Evolutionary conservation across 2,797 vertebrate genomes (phyloP), one percentile per base, ranked within the genome.

Genomic region (Micrastur ruficollis): DNA sequence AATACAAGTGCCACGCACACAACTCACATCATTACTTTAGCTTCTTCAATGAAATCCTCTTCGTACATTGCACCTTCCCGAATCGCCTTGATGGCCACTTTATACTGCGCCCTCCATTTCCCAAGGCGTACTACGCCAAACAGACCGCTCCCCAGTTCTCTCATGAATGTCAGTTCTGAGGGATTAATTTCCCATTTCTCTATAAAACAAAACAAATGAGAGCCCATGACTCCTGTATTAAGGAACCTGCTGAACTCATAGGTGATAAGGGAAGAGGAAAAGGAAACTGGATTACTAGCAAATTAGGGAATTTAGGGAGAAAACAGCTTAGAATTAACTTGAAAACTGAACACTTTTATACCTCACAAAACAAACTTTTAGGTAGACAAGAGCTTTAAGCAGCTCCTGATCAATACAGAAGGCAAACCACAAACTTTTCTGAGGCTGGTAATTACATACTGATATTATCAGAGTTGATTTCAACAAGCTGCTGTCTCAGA

Each of bases 41-140:
- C 99, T 97, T 99, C 99, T 91, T 99, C 99, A 78, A 99, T 99
- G 91, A 99, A 99, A 96, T 99, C 99, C 90, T 99, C 99, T 87
- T 99, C 99, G 14, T 98, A 98, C 99, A 99, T 99, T 3, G 99
- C 99, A 1, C 99, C 99, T 83, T 99, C 99, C 29, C 98, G 98
- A 84, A 99, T 99, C 42, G 98, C 98, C 97, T 99, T 99, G 97
- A 99, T 99, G 72, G 99, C 99, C 31, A 99, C 99, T 93, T 98
- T 99, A 93, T 99, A 99, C 95, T 99, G 98, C 0, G 98, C 98
- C 56, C 99, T 97, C 98, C 98, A 99, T 81, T 98, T 98, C 40
- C 98, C 98, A 1, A 98, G 98, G 34, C 98, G 98, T 52, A 98
- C 98, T 6, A 98, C 98, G 0, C 98, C 98, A 1, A 98, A 98